A percentile compares a stretch with the other conserved stretches of the same genome.
phyloP scores from a whole-genome alignment of 2,797 vertebrate genomes.

The Rhinogobio ventralis region DNA sequence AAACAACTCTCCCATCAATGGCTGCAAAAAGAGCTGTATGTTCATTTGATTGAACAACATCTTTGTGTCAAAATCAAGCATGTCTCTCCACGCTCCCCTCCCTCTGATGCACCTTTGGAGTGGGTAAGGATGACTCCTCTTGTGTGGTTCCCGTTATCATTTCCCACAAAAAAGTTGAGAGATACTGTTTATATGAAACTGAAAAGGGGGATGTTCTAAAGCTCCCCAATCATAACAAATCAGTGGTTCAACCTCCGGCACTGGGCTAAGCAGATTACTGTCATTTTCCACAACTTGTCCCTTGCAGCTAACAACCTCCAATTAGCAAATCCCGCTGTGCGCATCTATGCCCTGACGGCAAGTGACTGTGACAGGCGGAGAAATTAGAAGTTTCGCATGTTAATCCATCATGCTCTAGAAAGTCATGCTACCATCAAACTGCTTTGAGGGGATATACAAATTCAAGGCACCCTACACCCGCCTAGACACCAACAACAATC shows the following conservation, averaged over 20 bases:
- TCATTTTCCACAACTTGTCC: constrained; percentile 86
- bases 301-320: constrained; percentile 85
- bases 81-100: constrained; percentile 58
- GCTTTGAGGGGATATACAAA: constrained; percentile 73
- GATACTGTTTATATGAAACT: constrained; percentile 72
- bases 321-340: constrained; percentile 85
- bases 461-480: constrained; percentile 65
- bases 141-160: constrained; percentile 69
- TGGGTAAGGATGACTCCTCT: constrained; percentile 65
- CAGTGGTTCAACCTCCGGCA: constrained; percentile 78
- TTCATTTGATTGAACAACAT: not conserved
- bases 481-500: constrained; percentile 64
- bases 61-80: constrained; percentile 20
- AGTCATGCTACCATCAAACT: constrained; percentile 76
- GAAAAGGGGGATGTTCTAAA: constrained; percentile 70
- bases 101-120: constrained; percentile 59
- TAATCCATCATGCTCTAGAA: constrained; percentile 78
- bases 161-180: constrained; percentile 70
- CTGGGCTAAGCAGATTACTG: constrained; percentile 84
- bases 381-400: constrained; percentile 81
- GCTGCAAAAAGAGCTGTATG: not conserved
- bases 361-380: constrained; percentile 83
- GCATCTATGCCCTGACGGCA: constrained; percentile 81
- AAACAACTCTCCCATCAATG: not conserved
- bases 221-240: constrained; percentile 83